Percentiles rank a stretch among this genome's conserved stretches.
Evolutionary conservation across 2,113 vertebrate genomes (phyloP).

Genomic region (Steatornis caripensis): DNA sequence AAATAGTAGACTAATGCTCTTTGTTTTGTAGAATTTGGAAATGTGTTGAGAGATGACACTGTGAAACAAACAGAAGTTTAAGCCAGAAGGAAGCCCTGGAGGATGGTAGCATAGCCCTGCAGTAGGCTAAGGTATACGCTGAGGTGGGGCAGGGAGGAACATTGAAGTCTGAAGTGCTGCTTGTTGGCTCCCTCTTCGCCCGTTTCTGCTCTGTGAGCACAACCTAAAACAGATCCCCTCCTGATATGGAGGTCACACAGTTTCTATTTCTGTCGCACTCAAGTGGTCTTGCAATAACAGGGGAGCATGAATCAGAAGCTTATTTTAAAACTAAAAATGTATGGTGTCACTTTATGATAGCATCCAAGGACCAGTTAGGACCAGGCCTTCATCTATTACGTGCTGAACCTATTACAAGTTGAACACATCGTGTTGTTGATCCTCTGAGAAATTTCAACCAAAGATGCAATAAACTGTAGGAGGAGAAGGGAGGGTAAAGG

Average conservation of each 20-base stretch:
- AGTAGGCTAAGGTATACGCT: not conserved
- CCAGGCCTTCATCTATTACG: not conserved
- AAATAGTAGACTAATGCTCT: not conserved
- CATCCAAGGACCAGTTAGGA: not conserved
- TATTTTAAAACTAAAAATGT: constrained; percentile 37
- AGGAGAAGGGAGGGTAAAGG: not conserved
- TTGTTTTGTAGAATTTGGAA: constrained; percentile 5
- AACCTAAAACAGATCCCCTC: not conserved
- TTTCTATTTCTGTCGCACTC: constrained; percentile 33
- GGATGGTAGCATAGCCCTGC: not conserved
- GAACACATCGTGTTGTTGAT: not conserved
- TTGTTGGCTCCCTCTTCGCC: not conserved
- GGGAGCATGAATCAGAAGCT: constrained; percentile 15
- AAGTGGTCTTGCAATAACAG: not conserved
- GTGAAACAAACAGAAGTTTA: not conserved
- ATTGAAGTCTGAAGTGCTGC: not conserved
- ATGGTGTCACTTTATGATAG: not conserved
- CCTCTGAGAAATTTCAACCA: not conserved
- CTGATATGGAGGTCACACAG: not conserved
- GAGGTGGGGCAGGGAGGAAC: not conserved
- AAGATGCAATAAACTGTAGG: not conserved
- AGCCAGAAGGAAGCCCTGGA: not conserved
- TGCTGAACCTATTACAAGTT: not conserved
- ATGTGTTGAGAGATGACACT: not conserved
- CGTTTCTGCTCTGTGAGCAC: constrained; percentile 3